Evolutionary conservation across 1,140 invertebrate species (phyloP).

Genomic region (Teleogryllus occipitalis): DNA sequence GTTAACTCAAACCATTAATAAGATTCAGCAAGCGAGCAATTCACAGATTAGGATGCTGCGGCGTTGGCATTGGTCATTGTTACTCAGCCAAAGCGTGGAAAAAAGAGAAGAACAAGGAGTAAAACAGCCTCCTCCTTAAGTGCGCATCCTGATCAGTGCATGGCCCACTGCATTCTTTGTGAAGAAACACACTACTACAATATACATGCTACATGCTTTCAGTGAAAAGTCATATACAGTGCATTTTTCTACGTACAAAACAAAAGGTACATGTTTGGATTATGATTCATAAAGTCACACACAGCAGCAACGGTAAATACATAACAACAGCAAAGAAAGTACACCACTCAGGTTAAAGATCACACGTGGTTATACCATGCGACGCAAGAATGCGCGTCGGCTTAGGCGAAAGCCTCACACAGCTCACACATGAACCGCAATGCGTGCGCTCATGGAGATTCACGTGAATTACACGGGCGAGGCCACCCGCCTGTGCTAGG

Average conservation of each 20-base stretch:
- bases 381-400: not conserved
- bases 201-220: conserved; percentile 4
- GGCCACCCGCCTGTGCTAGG: no score
- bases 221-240: not conserved
- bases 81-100: not conserved
- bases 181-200: not conserved
- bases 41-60: no score
- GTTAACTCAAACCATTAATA: not conserved
- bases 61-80: no score
- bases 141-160: not conserved
- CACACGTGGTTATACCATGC: not conserved
- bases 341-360: not conserved
- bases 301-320: not conserved
- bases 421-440: not conserved
- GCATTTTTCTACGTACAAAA: not conserved
- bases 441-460: not conserved
- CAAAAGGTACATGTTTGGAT: not conserved
- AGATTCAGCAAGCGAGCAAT: no score
- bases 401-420: not conserved
- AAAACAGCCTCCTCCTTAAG: not conserved
- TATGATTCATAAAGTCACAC: not conserved
- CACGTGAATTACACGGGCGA: not conserved
- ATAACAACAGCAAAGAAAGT: not conserved
- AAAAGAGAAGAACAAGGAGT: not conserved
- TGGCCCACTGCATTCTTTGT: not conserved